Base-by-base conservation (phyloP, 2,113 vertebrate genomes). In the Brachionichthys hirsutus region DNA sequence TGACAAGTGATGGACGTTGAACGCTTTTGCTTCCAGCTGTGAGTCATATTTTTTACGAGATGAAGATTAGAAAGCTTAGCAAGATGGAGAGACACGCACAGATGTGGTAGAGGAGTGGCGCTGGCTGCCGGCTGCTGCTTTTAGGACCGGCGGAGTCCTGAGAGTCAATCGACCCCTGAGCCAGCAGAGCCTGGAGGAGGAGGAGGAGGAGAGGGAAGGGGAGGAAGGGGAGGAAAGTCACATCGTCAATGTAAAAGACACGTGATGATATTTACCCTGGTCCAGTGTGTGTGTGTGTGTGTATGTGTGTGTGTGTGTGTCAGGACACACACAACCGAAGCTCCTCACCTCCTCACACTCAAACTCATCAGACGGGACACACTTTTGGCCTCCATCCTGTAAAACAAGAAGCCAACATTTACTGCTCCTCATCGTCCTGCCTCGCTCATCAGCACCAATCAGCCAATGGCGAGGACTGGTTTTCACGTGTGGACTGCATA, bases 311-410 rank as follows among this genome's bases (percentile, higher is more conserved):
- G 44, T 19, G 18, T 20, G 17, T 46, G 45, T 46, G 19, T 14
- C 18, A 48, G 18, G 4, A 12, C 7, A 17, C 19, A 38, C 12
- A 22, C 48, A 11, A 45, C 56, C n/a, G 49, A 3, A 40, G 47
- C 8, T 49, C 8, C 86, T 86, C 73, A 88, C 86, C 83, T 88
- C 77, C 18, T 88, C 86, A 9, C 86, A 88, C 80, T 83, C 80
- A 4, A 77, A 85, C 9, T 85, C 86, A 1, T 86, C 82, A 1
- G 86, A 81, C 43, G 84, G 41, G 55, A 73, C 9, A 48, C 86
- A 88, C 78, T 85, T 85, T 4, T 70, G 76, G 3, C 80, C 78
- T 74, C 82, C 84, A 1, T 88, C 86, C 86, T 88, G 84, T 16
- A 74, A 84, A 49, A 73, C 78, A 46, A 80, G 20, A 67, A 47